These are phyloP conservation scores for Ascidia mentula DNA, from an alignment of 23 tunicate species.

Conservation along the genomic window DNA sequence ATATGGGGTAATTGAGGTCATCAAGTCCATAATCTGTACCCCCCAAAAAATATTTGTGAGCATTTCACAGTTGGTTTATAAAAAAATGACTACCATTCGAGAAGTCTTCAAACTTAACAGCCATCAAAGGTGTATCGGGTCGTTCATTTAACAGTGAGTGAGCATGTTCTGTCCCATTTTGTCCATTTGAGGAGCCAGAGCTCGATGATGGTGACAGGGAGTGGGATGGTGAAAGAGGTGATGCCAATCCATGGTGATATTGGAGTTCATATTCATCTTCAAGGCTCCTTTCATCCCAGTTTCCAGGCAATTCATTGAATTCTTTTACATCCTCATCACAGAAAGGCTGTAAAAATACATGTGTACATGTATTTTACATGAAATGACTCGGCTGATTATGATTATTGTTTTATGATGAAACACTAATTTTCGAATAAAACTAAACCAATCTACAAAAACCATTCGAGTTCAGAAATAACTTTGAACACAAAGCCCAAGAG, in stretches of 20 bases:
- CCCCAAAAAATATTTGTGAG: background rate
- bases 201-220: conserved; percentile 73
- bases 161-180: conserved; percentile 44
- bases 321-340: conserved; percentile 86
- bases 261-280: conserved; percentile 44
- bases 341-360: conserved; percentile 76
- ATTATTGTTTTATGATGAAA: too few relatives aligned
- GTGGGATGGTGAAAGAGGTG: conserved; percentile 43
- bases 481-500: too few relatives aligned
- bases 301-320: conserved; percentile 25
- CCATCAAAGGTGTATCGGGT: conserved; percentile 89
- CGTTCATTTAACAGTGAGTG: conserved; percentile 84
- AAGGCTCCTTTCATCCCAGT: conserved; percentile 29
- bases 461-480: too few relatives aligned
- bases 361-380: too few relatives aligned
- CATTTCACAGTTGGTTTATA: background rate
- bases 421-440: too few relatives aligned
- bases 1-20: conserved; percentile 3
- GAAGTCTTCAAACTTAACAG: conserved; percentile 92
- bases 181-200: conserved; percentile 46
- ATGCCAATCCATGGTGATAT: conserved; percentile 38
- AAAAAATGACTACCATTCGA: conserved; percentile 46
- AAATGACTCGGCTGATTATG: too few relatives aligned
- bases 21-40: conserved; percentile 17
- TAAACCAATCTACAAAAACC: too few relatives aligned